phyloP scores from a whole-genome alignment of 2,888 invertebrate species.

The Sesamia inferens region DNA sequence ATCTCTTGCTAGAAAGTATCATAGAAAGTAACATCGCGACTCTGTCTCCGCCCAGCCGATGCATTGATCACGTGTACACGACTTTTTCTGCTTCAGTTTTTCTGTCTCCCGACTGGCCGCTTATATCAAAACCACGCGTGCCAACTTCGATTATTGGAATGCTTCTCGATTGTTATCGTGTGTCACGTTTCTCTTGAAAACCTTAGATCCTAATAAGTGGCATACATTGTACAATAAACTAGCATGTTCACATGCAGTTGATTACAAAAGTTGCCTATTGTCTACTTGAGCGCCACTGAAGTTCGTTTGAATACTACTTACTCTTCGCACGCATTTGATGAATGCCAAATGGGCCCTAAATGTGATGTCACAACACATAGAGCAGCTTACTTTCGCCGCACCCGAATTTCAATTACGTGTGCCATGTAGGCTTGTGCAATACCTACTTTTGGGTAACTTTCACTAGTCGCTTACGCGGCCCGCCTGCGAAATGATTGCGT shows the following conservation, averaged over 20 bases:
- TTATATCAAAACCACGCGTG: slow-evolving; percentile 63
- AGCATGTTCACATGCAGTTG: slow-evolving; percentile 44
- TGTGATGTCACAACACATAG: slow-evolving; percentile 75
- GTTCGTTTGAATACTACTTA: slow-evolving; percentile 48
- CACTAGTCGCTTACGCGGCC: slow-evolving; percentile 86
- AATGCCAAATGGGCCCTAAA: slow-evolving; percentile 68
- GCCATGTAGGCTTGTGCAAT: slow-evolving; percentile 86
- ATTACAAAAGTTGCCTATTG: slow-evolving; percentile 53
- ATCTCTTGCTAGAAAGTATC: slow-evolving; percentile 90
- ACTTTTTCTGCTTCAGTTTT: slow-evolving; percentile 80
- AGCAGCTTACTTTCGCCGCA: slow-evolving; percentile 86
- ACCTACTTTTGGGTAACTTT: slow-evolving; percentile 88
- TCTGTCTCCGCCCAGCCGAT: slow-evolving; percentile 82
- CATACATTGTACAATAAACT: slow-evolving; percentile 24
- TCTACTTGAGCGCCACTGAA: slow-evolving; percentile 38
- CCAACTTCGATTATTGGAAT: slow-evolving; percentile 59
- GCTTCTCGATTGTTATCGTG: slow-evolving; percentile 61
- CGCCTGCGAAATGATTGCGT: slow-evolving; percentile 88
- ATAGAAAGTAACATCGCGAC: slow-evolving; percentile 89
- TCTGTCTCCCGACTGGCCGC: slow-evolving; percentile 58
- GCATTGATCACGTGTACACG: slow-evolving; percentile 83
- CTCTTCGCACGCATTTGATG: slow-evolving; percentile 59
- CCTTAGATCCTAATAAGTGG: slow-evolving; percentile 35
- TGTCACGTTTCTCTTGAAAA: slow-evolving; percentile 54
- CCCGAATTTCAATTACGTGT: slow-evolving; percentile 88